These are phyloP conservation scores for Drosophila borealis DNA, from an alignment of 2,888 invertebrate genomes.

Conservation along the genomic window DNA sequence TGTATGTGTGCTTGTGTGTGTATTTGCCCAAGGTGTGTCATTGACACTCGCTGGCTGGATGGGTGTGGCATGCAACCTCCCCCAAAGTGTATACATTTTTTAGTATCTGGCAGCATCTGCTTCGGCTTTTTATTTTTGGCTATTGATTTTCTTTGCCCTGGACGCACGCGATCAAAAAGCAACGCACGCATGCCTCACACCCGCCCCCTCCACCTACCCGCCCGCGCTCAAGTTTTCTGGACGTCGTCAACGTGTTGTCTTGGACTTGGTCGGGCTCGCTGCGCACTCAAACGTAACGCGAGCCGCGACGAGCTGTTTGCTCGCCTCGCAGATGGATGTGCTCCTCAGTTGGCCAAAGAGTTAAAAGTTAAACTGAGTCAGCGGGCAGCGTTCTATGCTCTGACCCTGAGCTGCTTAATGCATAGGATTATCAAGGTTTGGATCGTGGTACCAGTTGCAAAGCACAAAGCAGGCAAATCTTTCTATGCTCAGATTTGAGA, in stretches of 20 bases:
- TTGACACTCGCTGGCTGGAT: constrained; percentile 52
- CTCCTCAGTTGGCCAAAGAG: not conserved
- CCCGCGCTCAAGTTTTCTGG: constrained; percentile 4
- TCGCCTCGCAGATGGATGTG: constrained; percentile 18
- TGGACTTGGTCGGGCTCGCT: constrained; percentile 27
- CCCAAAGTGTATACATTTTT: not conserved
- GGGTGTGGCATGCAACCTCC: constrained; percentile 60
- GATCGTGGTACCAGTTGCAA: not conserved
- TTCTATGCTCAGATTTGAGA: not conserved
- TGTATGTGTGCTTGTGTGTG: constrained; percentile 30
- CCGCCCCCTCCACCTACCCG: not conserved
- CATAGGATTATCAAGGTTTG: not conserved
- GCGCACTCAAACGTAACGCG: constrained; percentile 51
- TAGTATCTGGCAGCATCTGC: constrained; percentile 48
- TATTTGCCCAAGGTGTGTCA: constrained; percentile 69
- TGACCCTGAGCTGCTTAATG: constrained; percentile 8
- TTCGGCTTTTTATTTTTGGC: constrained; percentile 49
- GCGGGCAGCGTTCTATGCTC: not conserved
- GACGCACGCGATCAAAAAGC: constrained; percentile 65
- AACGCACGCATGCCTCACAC: constrained; percentile 55
- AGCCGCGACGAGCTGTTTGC: constrained; percentile 7
- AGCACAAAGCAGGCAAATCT: too few species aligned
- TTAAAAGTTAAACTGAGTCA: not conserved
- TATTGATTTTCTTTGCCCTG: constrained; percentile 64
- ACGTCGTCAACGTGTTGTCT: constrained; percentile 23